phyloP scores from a whole-genome alignment of 1,140 invertebrate species.

The Riptortus pedestris region DNA sequence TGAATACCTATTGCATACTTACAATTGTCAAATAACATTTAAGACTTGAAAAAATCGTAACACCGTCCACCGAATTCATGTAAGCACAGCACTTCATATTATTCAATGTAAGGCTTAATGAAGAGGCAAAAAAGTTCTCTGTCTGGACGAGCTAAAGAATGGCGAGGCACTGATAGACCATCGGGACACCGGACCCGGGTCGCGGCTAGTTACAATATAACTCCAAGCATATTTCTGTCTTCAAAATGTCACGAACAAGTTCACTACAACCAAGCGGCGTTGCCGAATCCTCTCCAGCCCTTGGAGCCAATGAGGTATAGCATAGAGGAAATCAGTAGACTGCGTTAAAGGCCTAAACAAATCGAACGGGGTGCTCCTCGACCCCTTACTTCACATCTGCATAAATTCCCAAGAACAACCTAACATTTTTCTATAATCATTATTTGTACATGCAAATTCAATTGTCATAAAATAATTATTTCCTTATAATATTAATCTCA shows the following conservation, averaged over 20 bases:
- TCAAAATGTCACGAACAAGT: constrained; percentile 10
- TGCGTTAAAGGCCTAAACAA: no score
- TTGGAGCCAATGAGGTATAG: background rate
- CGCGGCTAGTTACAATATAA: background rate
- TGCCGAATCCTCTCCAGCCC: background rate
- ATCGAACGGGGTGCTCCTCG: no score
- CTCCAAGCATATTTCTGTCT: background rate
- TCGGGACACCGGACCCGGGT: background rate
- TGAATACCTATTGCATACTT: background rate
- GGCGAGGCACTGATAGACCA: background rate
- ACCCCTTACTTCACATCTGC: no score
- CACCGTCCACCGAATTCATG: background rate
- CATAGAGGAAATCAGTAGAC: no score
- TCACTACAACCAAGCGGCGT: background rate
- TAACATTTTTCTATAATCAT: no score
- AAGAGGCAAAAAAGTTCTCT: background rate
- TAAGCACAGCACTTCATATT: background rate
- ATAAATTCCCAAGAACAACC: no score
- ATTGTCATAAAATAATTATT: no score
- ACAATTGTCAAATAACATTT: background rate
- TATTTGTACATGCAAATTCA: no score
- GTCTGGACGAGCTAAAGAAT: background rate
- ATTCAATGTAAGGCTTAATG: background rate
- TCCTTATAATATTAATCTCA: no score
- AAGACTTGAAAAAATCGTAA: background rate